These are phyloP conservation scores for Triplophysa dalaica DNA, from an alignment of 2,113 vertebrate genomes.

Conservation along the genomic window DNA sequence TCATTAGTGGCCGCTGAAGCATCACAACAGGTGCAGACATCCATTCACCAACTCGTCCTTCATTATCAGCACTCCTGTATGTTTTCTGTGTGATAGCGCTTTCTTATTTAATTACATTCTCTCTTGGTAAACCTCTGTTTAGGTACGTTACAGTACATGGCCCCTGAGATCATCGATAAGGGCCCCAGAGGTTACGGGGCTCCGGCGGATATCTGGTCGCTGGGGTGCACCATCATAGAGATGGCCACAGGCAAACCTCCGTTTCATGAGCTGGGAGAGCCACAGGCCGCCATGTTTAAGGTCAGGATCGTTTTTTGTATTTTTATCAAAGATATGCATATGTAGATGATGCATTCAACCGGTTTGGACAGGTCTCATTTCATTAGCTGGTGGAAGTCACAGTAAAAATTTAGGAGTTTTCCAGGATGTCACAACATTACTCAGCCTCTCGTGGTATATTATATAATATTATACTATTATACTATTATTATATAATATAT, in stretches of 20 bases:
- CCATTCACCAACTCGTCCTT: background rate
- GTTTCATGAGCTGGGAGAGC: slow-evolving; percentile 95
- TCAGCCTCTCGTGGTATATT: no score
- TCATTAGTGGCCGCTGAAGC: slow-evolving; percentile 63
- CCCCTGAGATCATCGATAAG: slow-evolving; percentile 99
- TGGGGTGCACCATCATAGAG: slow-evolving; percentile 98
- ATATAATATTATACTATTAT: no score
- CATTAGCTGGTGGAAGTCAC: no score
- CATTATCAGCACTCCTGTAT: background rate
- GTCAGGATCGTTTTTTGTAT: slow-evolving; percentile 66
- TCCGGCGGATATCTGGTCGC: slow-evolving; percentile 97
- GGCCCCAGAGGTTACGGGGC: slow-evolving; percentile 96
- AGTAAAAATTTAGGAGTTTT: no score
- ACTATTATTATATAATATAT: no score
- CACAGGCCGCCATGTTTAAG: slow-evolving; percentile 99
- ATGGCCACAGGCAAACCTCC: slow-evolving; percentile 98
- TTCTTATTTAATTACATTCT: background rate
- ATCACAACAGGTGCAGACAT: slow-evolving; percentile 31
- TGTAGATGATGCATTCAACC: no score
- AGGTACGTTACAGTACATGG: slow-evolving; percentile 99
- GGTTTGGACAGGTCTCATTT: no score
- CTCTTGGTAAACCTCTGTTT: slow-evolving; percentile 40
- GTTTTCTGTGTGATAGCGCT: slow-evolving; percentile 18
- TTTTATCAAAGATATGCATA: no score
- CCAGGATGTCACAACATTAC: no score